A percentile compares a stretch with the other conserved stretches of the same genome.
Conservation (phyloP, 2,113 vertebrate genomes). For the Pituophis catenifer region DNA sequence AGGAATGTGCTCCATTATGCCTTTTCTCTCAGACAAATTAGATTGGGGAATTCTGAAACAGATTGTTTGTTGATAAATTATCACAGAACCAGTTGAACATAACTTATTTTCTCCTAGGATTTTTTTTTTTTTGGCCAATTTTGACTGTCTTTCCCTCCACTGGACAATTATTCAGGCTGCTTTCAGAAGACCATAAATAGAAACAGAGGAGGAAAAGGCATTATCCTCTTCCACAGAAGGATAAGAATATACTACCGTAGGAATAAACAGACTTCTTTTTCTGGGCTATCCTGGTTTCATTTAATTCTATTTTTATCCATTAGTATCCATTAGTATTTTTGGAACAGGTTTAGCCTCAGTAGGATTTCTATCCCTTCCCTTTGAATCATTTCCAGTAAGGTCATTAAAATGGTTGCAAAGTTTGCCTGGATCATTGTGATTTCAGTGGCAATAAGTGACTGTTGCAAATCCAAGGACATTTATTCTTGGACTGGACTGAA, state of each 20-base stretch:
- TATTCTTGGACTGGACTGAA: conserved; percentile 58
- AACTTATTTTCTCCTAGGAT: not conserved
- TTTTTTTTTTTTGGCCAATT: not conserved
- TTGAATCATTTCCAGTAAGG: conserved; percentile 59
- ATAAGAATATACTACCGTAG: not conserved
- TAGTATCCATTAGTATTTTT: conserved; percentile 60
- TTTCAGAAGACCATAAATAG: not conserved
- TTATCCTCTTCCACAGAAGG: not conserved
- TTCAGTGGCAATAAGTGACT: conserved; percentile 43
- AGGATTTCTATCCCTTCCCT: conserved; percentile 48
- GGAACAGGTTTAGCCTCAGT: conserved; percentile 60
- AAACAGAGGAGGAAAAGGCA: too few species aligned
- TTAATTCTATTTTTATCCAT: conserved; percentile 56
- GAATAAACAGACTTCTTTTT: conserved; percentile 11
- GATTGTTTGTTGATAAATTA: not conserved
- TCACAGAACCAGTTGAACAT: not conserved
- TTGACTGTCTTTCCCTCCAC: not conserved
- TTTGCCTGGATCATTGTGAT: conserved; percentile 39
- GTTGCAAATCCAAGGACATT: conserved; percentile 46
- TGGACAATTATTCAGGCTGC: not conserved
- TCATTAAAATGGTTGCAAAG: conserved; percentile 58
- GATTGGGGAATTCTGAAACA: not conserved
- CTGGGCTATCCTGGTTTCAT: conserved; percentile 43
- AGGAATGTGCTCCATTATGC: not conserved
- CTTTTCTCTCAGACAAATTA: not conserved